Percentiles rank a stretch among this genome's conserved stretches.
These are phyloP conservation scores for Philaenus spumarius DNA, from an alignment of 1,140 invertebrate species.

Conservation along the genomic window DNA sequence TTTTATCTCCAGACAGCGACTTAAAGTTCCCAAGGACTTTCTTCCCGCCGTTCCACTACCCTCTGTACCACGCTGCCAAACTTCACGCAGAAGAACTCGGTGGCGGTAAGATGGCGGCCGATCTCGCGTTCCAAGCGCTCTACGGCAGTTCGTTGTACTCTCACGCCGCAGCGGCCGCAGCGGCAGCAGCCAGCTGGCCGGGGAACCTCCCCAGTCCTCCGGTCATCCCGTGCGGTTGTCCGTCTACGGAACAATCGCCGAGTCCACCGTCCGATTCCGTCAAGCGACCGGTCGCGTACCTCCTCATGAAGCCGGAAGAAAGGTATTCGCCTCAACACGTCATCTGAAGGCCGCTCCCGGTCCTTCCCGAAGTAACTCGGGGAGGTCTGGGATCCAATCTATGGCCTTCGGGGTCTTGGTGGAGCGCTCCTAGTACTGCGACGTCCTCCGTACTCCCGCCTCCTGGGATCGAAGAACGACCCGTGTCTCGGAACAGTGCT, in stretches of 20 bases:
- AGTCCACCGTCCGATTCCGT: constrained; percentile 29
- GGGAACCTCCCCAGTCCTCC: constrained; percentile 25
- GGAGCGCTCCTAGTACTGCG: constrained; percentile 27
- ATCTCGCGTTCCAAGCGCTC: constrained; percentile 51
- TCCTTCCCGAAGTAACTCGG: constrained; percentile 51
- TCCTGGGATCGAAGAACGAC: constrained; percentile 21
- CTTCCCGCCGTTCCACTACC: constrained; percentile 63
- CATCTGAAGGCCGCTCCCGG: constrained; percentile 75
- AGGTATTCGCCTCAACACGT: constrained; percentile 50
- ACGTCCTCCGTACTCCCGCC: constrained; percentile 27
- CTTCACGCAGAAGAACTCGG: constrained; percentile 48
- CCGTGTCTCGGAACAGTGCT: constrained; percentile 6
- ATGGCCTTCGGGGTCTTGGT: constrained; percentile 30
- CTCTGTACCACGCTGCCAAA: constrained; percentile 61
- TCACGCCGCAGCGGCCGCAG: constrained; percentile 39
- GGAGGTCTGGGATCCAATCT: constrained; percentile 33
- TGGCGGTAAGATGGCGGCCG: constrained; percentile 48
- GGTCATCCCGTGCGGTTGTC: constrained; percentile 37
- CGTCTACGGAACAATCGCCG: constrained; percentile 15
- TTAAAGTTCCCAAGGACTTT: constrained; percentile 56
- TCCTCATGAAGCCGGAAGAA: constrained; percentile 26
- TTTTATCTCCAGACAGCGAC: constrained; percentile 51
- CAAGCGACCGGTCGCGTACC: constrained; percentile 31
- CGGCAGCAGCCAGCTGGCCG: constrained; percentile 43
- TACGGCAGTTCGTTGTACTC: constrained; percentile 49